Percentiles rank a stretch among this genome's conserved stretches.
phyloP scores from a whole-genome alignment of 2,113 vertebrate species.

The Potamarius usumacintae region DNA sequence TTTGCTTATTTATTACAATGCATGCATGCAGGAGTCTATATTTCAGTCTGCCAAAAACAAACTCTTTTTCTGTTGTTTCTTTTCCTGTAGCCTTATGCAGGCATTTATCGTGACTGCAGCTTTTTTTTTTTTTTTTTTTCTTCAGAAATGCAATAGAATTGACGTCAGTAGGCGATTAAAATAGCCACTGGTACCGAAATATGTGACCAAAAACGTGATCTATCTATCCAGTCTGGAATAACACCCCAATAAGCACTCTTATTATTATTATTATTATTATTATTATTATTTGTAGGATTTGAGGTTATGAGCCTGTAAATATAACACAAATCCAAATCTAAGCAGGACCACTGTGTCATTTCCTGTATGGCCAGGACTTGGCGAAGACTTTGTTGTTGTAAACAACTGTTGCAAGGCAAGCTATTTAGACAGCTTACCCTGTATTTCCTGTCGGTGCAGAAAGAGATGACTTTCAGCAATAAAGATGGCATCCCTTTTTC shows the following conservation, averaged over 20 bases:
- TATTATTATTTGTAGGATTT: background rate
- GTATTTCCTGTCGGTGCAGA: background rate
- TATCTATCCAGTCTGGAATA: background rate
- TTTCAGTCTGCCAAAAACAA: background rate
- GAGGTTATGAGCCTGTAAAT: background rate
- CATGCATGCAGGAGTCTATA: background rate
- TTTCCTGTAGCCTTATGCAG: background rate
- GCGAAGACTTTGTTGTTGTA: conserved; percentile 26
- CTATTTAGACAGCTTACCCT: conserved; percentile 19
- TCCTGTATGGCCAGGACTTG: conserved; percentile 8
- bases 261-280: conserved; percentile 3
- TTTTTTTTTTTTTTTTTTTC: background rate
- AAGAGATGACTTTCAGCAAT: background rate
- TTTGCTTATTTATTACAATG: too few relatives aligned
- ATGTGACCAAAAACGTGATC: background rate
- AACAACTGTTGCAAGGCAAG: conserved; percentile 31
- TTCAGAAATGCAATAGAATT: background rate
- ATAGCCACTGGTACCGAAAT: background rate
- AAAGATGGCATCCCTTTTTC: conserved; percentile 36
- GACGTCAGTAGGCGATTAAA: conserved; percentile 1
- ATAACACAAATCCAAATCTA: background rate
- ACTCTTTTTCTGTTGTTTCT: background rate
- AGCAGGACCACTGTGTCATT: conserved; percentile 14
- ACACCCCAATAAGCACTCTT: background rate
- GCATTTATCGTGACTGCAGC: background rate